Evolutionary conservation across 2,113 vertebrate genomes (phyloP).

Genomic region (Phylloscopus trochiloides): DNA sequence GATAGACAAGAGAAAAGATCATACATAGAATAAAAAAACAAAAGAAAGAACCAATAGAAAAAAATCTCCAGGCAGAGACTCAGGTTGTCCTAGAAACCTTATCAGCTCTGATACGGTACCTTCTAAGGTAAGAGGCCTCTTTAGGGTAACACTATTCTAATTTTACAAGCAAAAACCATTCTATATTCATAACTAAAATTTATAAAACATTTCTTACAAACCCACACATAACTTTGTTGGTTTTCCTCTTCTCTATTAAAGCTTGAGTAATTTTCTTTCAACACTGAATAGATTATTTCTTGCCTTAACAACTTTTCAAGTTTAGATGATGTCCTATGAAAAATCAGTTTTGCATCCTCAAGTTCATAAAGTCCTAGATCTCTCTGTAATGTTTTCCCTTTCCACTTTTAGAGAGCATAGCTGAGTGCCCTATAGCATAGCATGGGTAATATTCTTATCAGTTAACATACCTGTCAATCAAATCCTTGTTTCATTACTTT

Average conservation of each 20-base stretch:
- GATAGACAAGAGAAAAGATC: too few species aligned
- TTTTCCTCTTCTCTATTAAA: background rate
- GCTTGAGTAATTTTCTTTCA: background rate
- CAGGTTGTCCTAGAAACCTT: too few species aligned
- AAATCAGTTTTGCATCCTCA: background rate
- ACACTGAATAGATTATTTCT: background rate
- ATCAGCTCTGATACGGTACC: too few species aligned
- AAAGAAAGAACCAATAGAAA: too few species aligned
- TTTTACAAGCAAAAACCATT: too few species aligned
- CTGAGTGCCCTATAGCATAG: background rate
- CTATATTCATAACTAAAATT: too few species aligned
- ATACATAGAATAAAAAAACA: too few species aligned
- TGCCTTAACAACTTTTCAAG: background rate
- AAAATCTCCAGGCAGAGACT: too few species aligned
- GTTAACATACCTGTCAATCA: constrained; percentile 38
- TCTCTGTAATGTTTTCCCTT: background rate
- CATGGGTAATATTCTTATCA: constrained; percentile 1
- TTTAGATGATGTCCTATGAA: background rate
- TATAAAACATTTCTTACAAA: too few species aligned
- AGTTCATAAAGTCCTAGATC: background rate
- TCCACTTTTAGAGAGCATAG: background rate
- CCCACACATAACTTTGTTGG: background rate
- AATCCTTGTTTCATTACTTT: constrained; percentile 27
- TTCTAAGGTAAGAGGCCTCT: too few species aligned
- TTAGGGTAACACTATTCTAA: too few species aligned